These are phyloP conservation scores for Melieria crassipennis DNA, from an alignment of 2,888 invertebrate genomes.

Conservation along the genomic window DNA sequence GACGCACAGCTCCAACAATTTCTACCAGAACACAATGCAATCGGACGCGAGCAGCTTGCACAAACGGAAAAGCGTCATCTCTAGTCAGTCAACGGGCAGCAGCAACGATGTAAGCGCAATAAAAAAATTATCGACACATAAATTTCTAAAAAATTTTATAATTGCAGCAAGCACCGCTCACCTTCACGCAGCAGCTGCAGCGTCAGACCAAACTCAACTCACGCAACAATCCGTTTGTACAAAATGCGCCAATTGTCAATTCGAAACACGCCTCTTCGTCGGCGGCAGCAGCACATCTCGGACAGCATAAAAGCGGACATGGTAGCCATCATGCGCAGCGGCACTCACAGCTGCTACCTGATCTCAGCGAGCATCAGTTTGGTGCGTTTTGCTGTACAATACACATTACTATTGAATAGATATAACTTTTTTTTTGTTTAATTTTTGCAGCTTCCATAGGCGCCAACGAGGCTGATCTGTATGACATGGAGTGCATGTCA, in stretches of 20 bases:
- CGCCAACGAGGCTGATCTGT: constrained; percentile 65
- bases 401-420: background rate
- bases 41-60: constrained; percentile 66
- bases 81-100: constrained; percentile 67
- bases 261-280: constrained; percentile 57
- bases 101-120: constrained; percentile 64
- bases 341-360: constrained; percentile 64
- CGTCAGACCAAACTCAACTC: constrained; percentile 64
- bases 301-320: constrained; percentile 38
- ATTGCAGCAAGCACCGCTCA: constrained; percentile 72
- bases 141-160: background rate
- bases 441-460: constrained; percentile 47
- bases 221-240: constrained; percentile 62
- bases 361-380: constrained; percentile 65
- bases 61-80: constrained; percentile 66
- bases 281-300: constrained; percentile 49
- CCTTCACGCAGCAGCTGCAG: constrained; percentile 93
- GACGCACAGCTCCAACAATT: constrained; percentile 66
- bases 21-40: constrained; percentile 67
- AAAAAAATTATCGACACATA: background rate
- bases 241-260: constrained; percentile 57
- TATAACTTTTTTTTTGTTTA: too few species aligned
- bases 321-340: constrained; percentile 54
- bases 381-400: constrained; percentile 48
- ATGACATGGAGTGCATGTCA: constrained; percentile 67